Base-by-base conservation (phyloP, 1,140 invertebrate genomes). In the Pseudobourletiella spinata region DNA sequence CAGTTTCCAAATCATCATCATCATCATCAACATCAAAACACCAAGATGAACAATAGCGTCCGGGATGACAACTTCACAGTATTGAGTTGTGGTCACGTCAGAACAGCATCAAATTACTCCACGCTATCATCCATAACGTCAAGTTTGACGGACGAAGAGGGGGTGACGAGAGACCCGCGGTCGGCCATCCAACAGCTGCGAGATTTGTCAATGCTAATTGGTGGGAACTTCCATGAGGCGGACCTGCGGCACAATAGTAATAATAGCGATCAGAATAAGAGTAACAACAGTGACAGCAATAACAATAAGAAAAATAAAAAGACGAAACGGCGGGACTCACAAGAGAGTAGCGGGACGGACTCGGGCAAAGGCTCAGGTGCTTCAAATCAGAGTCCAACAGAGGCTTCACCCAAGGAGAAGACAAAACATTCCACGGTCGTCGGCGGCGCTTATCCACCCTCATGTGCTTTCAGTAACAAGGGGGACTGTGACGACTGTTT, bases 281-380 rank as follows among this genome's bases (percentile, higher is more conserved):
- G 8, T n/a, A 39, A 39, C n/a, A 39, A 8, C 28, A 8, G 25
- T 43, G 2, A 18, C 26, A 39, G 20, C n/a, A 35, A 63, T n/a
- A 39, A 63, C 28, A 56, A 43, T 3, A 35, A 50, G 1, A 42
- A 52, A 20, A 15, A 16, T 4, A 42, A 42, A 26, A 52, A 32
- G 14, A 28, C 20, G 25, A 62, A 46, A 32, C 35, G 61, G 22
- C 60, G 58, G 25, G 32, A 52, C 24, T 67, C 66, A 25, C 6
- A 24, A 51, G 48, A 26, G n/a, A 51, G 48, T n/a, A 57, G 59
- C 54, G 67, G 60, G 3, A 69, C 55, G 1, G 67, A 69, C 54
- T 69, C 67, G 2, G 67, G 67, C 3, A 63, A 69, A 35, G 67
- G 67, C 1, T 69, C 67, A 18, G 64, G 61, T 1, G n/a, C n/a